Evolutionary conservation across 2,113 vertebrate species (phyloP).

Genomic region (Corythoichthys intestinalis): DNA sequence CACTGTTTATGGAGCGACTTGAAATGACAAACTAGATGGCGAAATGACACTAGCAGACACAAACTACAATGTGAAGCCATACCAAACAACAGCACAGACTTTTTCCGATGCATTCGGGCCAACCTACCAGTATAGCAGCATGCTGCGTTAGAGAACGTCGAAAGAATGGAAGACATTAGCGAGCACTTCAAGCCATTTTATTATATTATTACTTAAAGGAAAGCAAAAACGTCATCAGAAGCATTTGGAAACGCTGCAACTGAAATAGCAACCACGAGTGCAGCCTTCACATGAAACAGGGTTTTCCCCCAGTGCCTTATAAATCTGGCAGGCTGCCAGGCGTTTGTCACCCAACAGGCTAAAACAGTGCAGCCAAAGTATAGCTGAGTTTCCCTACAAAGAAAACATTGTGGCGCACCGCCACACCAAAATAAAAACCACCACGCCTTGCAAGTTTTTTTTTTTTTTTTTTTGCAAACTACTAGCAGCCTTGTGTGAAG

Average conservation of each 20-base stretch:
- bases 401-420: too few species aligned
- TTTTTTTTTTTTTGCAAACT: too few species aligned
- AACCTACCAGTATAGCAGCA: slow-evolving; percentile 82
- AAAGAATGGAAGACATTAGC: slow-evolving; percentile 64
- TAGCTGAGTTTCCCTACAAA: too few species aligned
- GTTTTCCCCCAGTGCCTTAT: too few species aligned
- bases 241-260: neutral
- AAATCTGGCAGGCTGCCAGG: too few species aligned
- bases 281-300: too few species aligned
- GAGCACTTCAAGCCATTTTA: slow-evolving; percentile 16
- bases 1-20: neutral
- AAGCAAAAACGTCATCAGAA: slow-evolving; percentile 6
- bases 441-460: too few species aligned
- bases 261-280: neutral
- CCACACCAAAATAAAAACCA: too few species aligned
- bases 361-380: too few species aligned
- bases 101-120: slow-evolving; percentile 51
- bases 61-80: slow-evolving; percentile 9
- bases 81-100: neutral
- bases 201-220: neutral
- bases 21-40: slow-evolving; percentile 2
- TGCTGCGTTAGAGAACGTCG: slow-evolving; percentile 76
- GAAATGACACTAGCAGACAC: neutral
- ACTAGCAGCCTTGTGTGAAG: too few species aligned
- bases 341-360: too few species aligned